These are phyloP conservation scores for Chrosomus eos DNA, from an alignment of 2,797 vertebrate species.

Conservation along the genomic window DNA sequence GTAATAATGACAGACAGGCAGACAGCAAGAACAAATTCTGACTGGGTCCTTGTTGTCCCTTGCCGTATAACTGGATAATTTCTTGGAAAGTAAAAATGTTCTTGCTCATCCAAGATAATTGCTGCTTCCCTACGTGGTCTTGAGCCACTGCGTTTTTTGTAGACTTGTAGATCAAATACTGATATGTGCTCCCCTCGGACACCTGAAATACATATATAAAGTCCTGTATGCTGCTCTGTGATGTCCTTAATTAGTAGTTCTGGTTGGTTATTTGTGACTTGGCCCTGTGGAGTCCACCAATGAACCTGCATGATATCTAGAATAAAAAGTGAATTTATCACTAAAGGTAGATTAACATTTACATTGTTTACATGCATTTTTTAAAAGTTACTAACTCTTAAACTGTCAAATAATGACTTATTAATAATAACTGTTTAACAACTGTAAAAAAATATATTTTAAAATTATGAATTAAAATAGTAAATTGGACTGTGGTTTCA, in stretches of 20 bases:
- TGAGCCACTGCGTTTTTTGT: slow-evolving; percentile 38
- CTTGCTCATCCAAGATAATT: slow-evolving; percentile 18
- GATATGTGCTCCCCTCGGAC: slow-evolving; percentile 61
- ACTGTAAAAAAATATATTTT: background rate
- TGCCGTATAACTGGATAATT: slow-evolving; percentile 21
- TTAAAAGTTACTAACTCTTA: background rate
- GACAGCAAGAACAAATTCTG: slow-evolving; percentile 79
- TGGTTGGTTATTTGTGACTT: slow-evolving; percentile 65
- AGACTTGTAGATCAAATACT: slow-evolving; percentile 73
- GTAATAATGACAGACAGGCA: slow-evolving; percentile 87
- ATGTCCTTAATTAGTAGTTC: slow-evolving; percentile 70
- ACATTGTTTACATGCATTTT: background rate
- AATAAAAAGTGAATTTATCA: slow-evolving; percentile 35
- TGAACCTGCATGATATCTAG: slow-evolving; percentile 64
- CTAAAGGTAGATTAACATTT: background rate
- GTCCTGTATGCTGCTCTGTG: slow-evolving; percentile 67
- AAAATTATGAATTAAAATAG: background rate
- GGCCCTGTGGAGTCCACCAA: slow-evolving; percentile 80
- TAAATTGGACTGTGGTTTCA: background rate
- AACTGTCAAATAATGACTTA: too few species aligned
- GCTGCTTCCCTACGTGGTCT: slow-evolving; percentile 68
- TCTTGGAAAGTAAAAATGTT: background rate
- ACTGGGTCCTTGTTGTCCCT: slow-evolving; percentile 30
- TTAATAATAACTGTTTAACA: background rate
- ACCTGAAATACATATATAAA: slow-evolving; percentile 73